Conservation (phyloP, 2,797 vertebrate species). For the Calcarius lapponicus region DNA sequence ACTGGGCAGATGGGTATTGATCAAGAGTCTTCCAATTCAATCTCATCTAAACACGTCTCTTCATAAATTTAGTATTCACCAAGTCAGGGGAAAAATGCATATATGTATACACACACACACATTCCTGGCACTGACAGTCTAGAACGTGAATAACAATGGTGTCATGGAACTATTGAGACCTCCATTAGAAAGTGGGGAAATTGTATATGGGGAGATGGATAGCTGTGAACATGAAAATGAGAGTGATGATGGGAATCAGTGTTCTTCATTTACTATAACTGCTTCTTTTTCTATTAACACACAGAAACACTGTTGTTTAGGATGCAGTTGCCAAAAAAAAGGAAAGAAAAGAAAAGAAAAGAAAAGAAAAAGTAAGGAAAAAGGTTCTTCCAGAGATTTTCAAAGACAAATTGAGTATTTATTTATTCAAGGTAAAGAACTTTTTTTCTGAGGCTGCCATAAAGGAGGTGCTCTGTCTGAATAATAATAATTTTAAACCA, state of each 20-base stretch:
- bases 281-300: neutral
- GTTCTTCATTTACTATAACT: neutral
- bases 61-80: neutral
- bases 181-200: neutral
- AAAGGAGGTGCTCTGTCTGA: neutral
- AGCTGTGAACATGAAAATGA: neutral
- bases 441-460: neutral
- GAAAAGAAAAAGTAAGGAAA: fast-evolving
- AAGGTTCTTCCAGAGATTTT: neutral
- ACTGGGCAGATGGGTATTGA: neutral
- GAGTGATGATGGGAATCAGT: neutral
- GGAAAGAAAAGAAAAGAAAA: too few relatives aligned
- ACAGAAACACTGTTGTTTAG: neutral
- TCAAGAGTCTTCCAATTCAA: neutral
- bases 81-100: fast-evolving
- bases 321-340: neutral
- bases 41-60: neutral
- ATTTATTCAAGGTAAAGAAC: neutral
- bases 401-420: neutral
- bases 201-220: neutral
- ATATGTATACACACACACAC: neutral
- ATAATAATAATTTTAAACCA: neutral
- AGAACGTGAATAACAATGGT: neutral
- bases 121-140: neutral
- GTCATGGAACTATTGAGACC: neutral